Evolutionary conservation across 2,888 invertebrate species (phyloP).

Genomic region (Beris morrisii): DNA sequence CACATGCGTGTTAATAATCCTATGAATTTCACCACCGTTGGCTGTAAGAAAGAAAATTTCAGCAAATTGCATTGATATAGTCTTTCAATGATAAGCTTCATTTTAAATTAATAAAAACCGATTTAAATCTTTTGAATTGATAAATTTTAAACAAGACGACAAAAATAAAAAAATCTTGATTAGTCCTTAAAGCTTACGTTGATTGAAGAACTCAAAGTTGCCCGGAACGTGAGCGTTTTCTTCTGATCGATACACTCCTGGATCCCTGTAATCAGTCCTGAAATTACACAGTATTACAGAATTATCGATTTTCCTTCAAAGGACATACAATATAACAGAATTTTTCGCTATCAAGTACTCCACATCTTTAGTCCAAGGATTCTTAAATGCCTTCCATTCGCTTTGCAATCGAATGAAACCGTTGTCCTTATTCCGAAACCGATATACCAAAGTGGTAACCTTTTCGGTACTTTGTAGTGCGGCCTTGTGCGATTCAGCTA

Average conservation of each 20-base stretch:
- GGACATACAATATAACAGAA: slow-evolving; percentile 66
- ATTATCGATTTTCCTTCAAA: slow-evolving; percentile 72
- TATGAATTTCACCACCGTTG: slow-evolving; percentile 67
- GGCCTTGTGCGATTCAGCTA: slow-evolving; percentile 82
- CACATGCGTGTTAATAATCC: slow-evolving; percentile 72
- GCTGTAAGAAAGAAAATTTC: slow-evolving; percentile 49
- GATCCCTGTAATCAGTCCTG: slow-evolving; percentile 57
- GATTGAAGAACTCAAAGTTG: slow-evolving; percentile 61
- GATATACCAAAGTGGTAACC: slow-evolving; percentile 71
- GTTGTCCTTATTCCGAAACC: slow-evolving; percentile 79
- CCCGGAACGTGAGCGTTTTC: slow-evolving; percentile 46
- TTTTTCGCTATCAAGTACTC: slow-evolving; percentile 90
- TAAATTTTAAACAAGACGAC: too few relatives aligned
- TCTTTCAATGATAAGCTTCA: too few relatives aligned
- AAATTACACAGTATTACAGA: slow-evolving; percentile 63
- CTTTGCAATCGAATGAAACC: slow-evolving; percentile 72
- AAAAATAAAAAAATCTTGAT: too few relatives aligned
- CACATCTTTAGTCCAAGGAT: slow-evolving; percentile 95
- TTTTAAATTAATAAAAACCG: too few relatives aligned
- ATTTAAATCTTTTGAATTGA: too few relatives aligned
- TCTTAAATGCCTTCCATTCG: slow-evolving; percentile 85
- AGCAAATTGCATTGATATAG: not conserved
- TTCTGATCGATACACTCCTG: slow-evolving; percentile 56
- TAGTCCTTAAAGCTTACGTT: slow-evolving; percentile 54
- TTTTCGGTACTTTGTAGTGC: slow-evolving; percentile 68